Base-by-base conservation (phyloP, 2,888 invertebrate species). In the Tiliacea aurago region DNA sequence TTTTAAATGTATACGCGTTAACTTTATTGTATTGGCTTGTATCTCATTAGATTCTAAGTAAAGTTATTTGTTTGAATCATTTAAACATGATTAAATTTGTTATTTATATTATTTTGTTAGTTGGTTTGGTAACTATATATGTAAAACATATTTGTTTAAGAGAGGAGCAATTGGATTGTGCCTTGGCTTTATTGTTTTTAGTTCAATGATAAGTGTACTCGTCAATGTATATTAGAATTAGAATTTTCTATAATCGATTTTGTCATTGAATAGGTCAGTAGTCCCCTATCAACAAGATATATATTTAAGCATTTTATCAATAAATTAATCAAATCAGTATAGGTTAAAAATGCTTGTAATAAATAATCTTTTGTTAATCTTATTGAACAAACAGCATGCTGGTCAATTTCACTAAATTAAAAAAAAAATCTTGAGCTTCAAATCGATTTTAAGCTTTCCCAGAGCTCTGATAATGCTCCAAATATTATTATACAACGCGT, bases 1-100 rank as follows among this genome's bases (percentile, higher is more conserved):
- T 58, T 72, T 58, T 51, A 49, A 47, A 64, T 49, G 15, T 76
- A 62, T 65, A 67, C 28, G 47, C 59, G 59, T 69, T 63, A 63
- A 37, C 37, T 61, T 55, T 9, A 81, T 70, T 70, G 69, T 80
- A 74, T 79, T 74, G 72, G 61, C 66, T 75, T 79, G 73, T 87
- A 87, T 90, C 85, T 88, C 82, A 85, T 82, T 88, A 89, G 84
- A 56, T 70, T 63, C 9, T 88, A 88, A 89, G 85, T 64, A 70
- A 73, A 85, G 74, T 81, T 64, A 76, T 82, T 80, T 84, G 67
- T 75, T 79, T 77, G 3, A 64, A 70, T 70, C 53, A 76, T 53
- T 56, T 67, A 59, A n/a, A n/a, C n/a, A 28, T 28, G 81, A 47
- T 53, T 67, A n/a, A 5, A 28, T 51, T 47, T 55, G 33, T 5